Evolutionary conservation across 2,797 vertebrate genomes (phyloP), one percentile per base, ranked within the genome.

Genomic region (Sarcoramphus papa): DNA sequence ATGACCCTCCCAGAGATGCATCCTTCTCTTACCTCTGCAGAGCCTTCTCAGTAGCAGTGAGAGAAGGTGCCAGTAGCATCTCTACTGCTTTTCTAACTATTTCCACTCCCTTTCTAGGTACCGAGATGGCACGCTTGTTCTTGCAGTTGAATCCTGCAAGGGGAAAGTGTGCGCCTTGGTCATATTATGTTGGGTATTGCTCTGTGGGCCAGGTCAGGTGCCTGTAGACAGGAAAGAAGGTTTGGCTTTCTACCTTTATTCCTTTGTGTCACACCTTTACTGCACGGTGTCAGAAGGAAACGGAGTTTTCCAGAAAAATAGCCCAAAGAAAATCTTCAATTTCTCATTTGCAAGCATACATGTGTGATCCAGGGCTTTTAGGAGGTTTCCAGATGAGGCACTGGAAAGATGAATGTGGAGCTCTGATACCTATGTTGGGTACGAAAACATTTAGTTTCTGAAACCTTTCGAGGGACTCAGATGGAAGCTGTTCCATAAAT

Each of bases 71-170:
- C 72, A 67, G n/a, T 3, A 65, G 7, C 7, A 82, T 30, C 21
- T 91, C 43, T 31, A 24, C 20, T 10, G 8, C 8, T n/a, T 82
- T 41, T 50, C 54, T 6, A n/a, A 33, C 7, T 62, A 24, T 35
- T 92, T 82, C 12, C 18, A 25, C 47, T 76, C 45, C 25, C 7
- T 50, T 65, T 73, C 65, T 67, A 47, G 7, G 22, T 41, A 25
- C 24, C 2, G 1, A 48, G 21, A 21, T n/a, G 35, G n/a, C 9
- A 48, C 4, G 1, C 3, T 48, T 23, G 15, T 25, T 50, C 62
- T 86, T 60, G 50, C 37, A 73, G 35, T 14, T 47, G 28, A 19
- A 35, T 50, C 27, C 40, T 37, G 1, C 10, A 19, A 72, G 13
- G 9, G 3, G 4, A 37, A 86, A 72, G 3, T 3, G 4, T 35